Percentiles rank a stretch among this genome's conserved stretches.
These are phyloP conservation scores for Empis stercorea DNA, from an alignment of 2,888 invertebrate species.

Conservation along the genomic window DNA sequence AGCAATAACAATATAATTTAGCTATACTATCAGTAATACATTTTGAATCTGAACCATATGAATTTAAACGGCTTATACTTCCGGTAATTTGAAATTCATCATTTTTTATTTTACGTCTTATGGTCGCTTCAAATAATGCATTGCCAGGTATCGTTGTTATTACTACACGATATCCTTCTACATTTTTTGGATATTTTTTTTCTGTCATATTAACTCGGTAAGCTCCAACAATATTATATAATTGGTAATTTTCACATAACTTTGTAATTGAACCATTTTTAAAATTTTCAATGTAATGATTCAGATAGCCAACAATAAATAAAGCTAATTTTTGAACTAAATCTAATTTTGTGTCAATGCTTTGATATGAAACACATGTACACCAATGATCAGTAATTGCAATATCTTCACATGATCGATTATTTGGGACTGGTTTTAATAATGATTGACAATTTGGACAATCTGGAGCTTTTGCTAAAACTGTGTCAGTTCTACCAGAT, in stretches of 20 bases:
- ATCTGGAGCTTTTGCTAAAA: conserved; percentile 35
- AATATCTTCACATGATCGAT: conserved; percentile 55
- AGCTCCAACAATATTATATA: conserved; percentile 44
- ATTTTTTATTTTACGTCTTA: conserved; percentile 34
- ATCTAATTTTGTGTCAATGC: conserved; percentile 33
- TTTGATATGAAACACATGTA: conserved; percentile 49
- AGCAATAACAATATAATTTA: conserved; percentile 47
- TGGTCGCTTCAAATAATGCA: conserved; percentile 57
- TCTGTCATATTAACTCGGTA: conserved; percentile 26
- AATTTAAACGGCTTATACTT: conserved; percentile 47
- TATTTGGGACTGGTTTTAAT: conserved; percentile 43
- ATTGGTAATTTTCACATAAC: conserved; percentile 40
- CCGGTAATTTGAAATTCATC: conserved; percentile 40
- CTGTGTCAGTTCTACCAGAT: conserved; percentile 34
- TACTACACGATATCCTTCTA: conserved; percentile 48
- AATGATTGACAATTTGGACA: conserved; percentile 55
- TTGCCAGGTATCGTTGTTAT: conserved; percentile 55
- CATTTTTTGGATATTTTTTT: conserved; percentile 9
- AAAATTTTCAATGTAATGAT: conserved; percentile 23
- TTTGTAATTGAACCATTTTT: conserved; percentile 26
- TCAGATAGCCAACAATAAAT: conserved; percentile 26
- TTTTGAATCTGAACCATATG: conserved; percentile 38
- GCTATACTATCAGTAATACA: conserved; percentile 41
- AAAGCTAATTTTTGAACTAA: conserved; percentile 42
- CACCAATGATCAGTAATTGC: conserved; percentile 64